Conservation (phyloP, 2,888 invertebrate species). For the Netelia melanura region DNA sequence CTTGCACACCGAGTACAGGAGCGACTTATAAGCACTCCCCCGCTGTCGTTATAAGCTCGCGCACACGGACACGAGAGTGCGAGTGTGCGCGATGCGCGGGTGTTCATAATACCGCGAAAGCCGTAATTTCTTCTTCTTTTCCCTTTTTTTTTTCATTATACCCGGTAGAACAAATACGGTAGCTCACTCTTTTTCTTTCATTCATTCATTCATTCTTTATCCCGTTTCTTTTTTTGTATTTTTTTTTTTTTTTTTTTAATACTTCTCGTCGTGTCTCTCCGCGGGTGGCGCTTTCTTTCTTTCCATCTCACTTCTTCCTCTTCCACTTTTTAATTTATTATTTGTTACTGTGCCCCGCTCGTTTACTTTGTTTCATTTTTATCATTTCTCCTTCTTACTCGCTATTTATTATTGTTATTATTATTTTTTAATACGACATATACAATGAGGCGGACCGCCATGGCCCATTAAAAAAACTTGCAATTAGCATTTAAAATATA, state of each 20-base stretch:
- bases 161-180: constrained; percentile 77
- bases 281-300: constrained; percentile 62
- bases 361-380: constrained; percentile 53
- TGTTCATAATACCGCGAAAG: constrained; percentile 76
- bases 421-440: constrained; percentile 58
- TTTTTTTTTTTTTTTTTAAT: constrained; percentile 49
- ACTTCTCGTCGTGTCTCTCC: constrained; percentile 55
- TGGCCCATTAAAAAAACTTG: constrained; percentile 83
- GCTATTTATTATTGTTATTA: constrained; percentile 11
- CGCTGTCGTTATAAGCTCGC: constrained; percentile 46
- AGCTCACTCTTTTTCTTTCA: constrained; percentile 63
- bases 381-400: constrained; percentile 32
- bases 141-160: constrained; percentile 76
- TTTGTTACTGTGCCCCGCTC: constrained; percentile 60
- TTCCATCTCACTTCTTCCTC: constrained; percentile 63
- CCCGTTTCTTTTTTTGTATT: constrained; percentile 34
- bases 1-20: constrained; percentile 32
- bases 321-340: constrained; percentile 58
- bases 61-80: background rate
- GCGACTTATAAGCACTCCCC: constrained; percentile 60
- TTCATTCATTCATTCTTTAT: constrained; percentile 55
- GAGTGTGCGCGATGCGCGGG: constrained; percentile 49
- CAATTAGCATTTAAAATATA: constrained; percentile 84
- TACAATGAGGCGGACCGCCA: constrained; percentile 75
- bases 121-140: constrained; percentile 70